Conservation (phyloP, 2,888 invertebrate genomes). For the Tiliacea aurago region DNA sequence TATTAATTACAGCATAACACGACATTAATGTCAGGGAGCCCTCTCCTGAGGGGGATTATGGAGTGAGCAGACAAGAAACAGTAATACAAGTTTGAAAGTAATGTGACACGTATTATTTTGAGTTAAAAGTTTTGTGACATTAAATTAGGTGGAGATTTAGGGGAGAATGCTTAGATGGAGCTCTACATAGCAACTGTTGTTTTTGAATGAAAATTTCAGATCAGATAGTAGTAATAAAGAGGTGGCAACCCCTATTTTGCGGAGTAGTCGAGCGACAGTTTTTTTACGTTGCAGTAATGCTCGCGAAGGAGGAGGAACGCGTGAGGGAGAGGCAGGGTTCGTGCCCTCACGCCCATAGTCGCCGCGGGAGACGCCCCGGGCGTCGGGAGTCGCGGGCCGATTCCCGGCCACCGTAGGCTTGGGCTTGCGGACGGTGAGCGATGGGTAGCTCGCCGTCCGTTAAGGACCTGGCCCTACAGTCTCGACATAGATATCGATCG, state of each 20-base stretch:
- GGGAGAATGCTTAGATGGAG: background rate
- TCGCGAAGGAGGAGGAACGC: too few relatives aligned
- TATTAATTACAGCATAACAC: constrained; percentile 88
- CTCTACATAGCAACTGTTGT: background rate
- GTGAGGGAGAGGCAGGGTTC: too few relatives aligned
- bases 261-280: background rate
- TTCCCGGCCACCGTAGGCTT: too few relatives aligned
- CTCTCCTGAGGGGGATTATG: constrained; percentile 57
- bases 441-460: too few relatives aligned
- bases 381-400: too few relatives aligned
- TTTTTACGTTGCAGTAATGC: too few relatives aligned
- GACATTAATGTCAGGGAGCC: constrained; percentile 78
- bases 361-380: too few relatives aligned
- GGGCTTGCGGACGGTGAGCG: too few relatives aligned
- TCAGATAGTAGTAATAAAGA: background rate
- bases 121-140: constrained; percentile 44
- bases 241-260: background rate
- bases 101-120: constrained; percentile 44
- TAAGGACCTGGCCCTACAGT: too few relatives aligned
- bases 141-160: constrained; percentile 21
- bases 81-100: constrained; percentile 61
- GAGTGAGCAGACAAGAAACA: constrained; percentile 49
- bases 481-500: too few relatives aligned
- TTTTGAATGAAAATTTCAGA: background rate
- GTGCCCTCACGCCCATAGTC: too few relatives aligned